These are phyloP conservation scores for Muntiacus reevesi DNA, from an alignment of 2,113 vertebrate genomes.

Conservation along the genomic window DNA sequence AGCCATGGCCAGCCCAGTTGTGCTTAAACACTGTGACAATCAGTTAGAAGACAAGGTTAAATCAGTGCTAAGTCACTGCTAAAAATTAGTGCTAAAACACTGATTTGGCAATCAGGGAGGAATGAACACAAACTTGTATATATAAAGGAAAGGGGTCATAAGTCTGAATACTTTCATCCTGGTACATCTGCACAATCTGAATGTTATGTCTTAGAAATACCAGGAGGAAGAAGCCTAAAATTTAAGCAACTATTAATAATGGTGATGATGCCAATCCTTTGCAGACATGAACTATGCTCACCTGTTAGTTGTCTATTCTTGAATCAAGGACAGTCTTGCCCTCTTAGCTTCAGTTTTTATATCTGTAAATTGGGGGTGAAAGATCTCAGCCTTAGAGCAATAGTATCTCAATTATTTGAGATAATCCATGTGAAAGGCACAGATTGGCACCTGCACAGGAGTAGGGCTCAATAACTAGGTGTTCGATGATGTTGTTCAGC, in stretches of 20 bases:
- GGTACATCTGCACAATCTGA: neutral
- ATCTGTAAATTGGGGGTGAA: neutral
- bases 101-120: neutral
- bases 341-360: neutral
- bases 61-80: too few relatives aligned
- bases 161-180: neutral
- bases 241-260: neutral
- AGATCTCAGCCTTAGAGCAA: neutral
- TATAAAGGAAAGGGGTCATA: neutral
- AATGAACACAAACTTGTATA: neutral
- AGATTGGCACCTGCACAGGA: neutral
- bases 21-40: neutral
- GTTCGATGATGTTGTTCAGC: accelerated
- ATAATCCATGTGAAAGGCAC: neutral
- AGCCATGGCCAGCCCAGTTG: neutral
- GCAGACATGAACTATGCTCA: neutral
- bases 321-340: neutral
- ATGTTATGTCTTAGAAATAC: neutral
- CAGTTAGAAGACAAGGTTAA: too few relatives aligned
- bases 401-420: neutral
- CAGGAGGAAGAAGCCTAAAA: neutral
- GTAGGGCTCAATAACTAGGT: neutral
- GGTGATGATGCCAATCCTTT: neutral
- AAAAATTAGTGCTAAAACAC: neutral
- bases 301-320: neutral